Evolutionary conservation across 2,797 vertebrate genomes (phyloP), one percentile per base, ranked within the genome.

Genomic region (Geotrypetes seraphini): DNA sequence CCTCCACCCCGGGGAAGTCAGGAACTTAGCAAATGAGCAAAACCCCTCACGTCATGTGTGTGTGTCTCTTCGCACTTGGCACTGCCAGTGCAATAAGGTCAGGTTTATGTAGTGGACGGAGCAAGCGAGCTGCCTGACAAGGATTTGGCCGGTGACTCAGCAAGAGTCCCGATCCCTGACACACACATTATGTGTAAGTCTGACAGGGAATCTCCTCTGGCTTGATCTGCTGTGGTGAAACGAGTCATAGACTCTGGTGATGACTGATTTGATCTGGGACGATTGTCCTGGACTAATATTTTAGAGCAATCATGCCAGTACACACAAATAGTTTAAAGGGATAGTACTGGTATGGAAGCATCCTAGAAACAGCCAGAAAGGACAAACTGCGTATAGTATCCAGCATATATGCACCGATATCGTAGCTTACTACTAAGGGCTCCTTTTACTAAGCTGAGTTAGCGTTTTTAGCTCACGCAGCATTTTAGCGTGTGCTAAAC

Each of bases 11-110:
- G 33, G 40, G 36, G 46, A 68, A 37, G 53, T 25, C 26, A 27
- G 15, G 43, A 52, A 28, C 66, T 73, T 62, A 44, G 38, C 47
- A 62, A 61, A 64, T 19, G 39, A 33, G 63, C 47, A 36, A 60
- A 52, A 36, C 19, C 25, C 5, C 54, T 57, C 45, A 71, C 69
- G 70, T 73, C n/a, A n/a, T n/a, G n/a, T 50, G 47, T 50, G 66
- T 13, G 36, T 40, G 17, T 59, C 73, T 66, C 8, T 57, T 19
- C 45, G n/a, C n/a, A n/a, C 38, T 50, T 60, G 57, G 33, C 5
- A 2, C 23, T 44, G 19, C 15, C 20, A 40, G 33, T 2, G 4
- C 43, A 63, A 47, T 39, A 49, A 46, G 50, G 43, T 57, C 63
- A 67, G 36, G 32, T 66, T 64, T 46, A 46, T 29, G 19, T 45